Percentiles rank a stretch among this genome's conserved stretches.
These are phyloP conservation scores for Entosphenus tridentatus DNA, from an alignment of 2,113 vertebrate genomes.

Conservation along the genomic window DNA sequence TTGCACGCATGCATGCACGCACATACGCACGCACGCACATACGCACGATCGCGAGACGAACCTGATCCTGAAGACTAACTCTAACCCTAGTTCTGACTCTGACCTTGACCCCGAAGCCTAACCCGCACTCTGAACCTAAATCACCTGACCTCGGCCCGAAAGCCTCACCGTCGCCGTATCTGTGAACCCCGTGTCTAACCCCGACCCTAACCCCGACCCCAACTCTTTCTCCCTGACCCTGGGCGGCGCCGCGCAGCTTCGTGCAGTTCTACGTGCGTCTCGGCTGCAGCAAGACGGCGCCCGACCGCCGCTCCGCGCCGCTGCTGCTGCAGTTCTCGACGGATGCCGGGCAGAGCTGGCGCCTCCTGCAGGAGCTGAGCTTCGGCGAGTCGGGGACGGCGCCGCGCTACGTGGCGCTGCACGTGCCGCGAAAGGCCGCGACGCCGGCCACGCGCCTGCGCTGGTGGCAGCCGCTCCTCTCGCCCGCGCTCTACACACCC, in stretches of 20 bases:
- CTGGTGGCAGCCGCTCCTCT: conserved; percentile 93
- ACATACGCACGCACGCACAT: too few species aligned
- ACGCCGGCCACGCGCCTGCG: conserved; percentile 52
- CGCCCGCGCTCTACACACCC: conserved; percentile 76
- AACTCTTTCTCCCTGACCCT: too few species aligned
- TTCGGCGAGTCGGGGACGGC: conserved; percentile 88
- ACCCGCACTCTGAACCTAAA: too few species aligned
- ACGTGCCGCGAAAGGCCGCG: conserved; percentile 63
- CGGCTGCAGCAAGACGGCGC: conserved; percentile 73
- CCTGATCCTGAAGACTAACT: too few species aligned
- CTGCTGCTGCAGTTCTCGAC: conserved; percentile 78
- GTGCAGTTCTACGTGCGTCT: conserved; percentile 93
- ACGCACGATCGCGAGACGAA: too few species aligned
- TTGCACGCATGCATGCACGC: too few species aligned
- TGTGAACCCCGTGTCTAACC: too few species aligned
- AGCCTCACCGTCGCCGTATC: too few species aligned
- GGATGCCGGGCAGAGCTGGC: conserved; percentile 67
- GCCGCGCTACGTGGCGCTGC: conserved; percentile 65
- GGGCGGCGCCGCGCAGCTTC: conserved; percentile 33
- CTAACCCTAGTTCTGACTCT: too few species aligned
- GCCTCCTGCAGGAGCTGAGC: conserved; percentile 71
- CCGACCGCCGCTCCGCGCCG: conserved; percentile 76
- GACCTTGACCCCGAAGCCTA: too few species aligned
- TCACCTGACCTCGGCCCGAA: too few species aligned
- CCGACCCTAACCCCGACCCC: too few species aligned